Evolutionary conservation across 2,797 vertebrate genomes (phyloP).

Genomic region (Eptatretus atami): DNA sequence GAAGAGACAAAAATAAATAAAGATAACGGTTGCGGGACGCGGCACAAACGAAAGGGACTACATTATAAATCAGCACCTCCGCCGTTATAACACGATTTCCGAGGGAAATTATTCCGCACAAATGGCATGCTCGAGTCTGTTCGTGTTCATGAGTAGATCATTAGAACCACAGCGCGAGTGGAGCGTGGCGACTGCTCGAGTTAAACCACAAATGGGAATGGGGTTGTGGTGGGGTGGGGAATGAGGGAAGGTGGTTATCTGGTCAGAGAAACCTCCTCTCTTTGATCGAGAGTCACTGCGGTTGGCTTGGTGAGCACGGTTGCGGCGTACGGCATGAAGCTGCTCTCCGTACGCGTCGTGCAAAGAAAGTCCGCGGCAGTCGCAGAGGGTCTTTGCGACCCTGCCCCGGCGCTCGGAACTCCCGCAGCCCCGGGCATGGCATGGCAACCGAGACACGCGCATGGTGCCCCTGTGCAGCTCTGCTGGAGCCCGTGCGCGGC

Average conservation of each 20-base stretch:
- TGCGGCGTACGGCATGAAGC: constrained; percentile 74
- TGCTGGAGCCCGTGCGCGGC: constrained; percentile 34
- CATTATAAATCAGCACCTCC: no score
- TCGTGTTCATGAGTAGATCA: not conserved
- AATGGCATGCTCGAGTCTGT: no score
- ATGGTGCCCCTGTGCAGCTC: constrained; percentile 30
- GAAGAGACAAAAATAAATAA: no score
- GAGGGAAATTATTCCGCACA: no score
- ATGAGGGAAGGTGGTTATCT: constrained; percentile 28
- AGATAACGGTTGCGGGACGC: no score
- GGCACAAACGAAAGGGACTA: no score
- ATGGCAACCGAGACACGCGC: constrained; percentile 72
- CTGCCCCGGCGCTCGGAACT: not conserved
- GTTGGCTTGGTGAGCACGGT: constrained; percentile 77
- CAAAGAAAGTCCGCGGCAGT: constrained; percentile 35
- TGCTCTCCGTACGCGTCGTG: constrained; percentile 60
- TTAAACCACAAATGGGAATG: not conserved
- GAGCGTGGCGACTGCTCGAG: not conserved
- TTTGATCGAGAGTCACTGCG: constrained; percentile 58
- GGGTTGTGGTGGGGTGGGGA: not conserved
- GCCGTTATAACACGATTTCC: no score
- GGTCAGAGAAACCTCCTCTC: constrained; percentile 82
- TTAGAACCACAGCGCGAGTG: not conserved
- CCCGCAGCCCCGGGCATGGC: constrained; percentile 18
- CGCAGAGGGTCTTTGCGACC: not conserved